A percentile compares a stretch with the other conserved stretches of the same genome.
phyloP scores from a whole-genome alignment of 92 coral and sea anemone genomes.

The Nematostella vectensis region DNA sequence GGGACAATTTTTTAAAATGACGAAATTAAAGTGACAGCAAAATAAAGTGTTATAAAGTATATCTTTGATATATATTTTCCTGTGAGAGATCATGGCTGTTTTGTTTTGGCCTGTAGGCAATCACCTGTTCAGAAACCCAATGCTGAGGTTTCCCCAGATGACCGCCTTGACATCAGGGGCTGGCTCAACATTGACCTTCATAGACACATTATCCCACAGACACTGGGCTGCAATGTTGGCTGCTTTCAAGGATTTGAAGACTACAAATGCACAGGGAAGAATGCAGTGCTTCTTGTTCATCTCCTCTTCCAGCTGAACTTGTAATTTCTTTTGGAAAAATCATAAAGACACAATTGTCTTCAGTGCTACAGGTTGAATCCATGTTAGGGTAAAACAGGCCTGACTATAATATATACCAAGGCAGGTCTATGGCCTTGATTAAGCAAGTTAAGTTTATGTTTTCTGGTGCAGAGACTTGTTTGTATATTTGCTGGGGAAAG shows the following conservation, averaged over 20 bases:
- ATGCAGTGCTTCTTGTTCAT: slow-evolving; percentile 37
- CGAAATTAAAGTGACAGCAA: too few species aligned
- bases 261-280: slow-evolving; percentile 62
- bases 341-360: background rate
- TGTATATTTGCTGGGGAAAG: too few species aligned
- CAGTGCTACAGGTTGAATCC: background rate
- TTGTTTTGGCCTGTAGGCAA: too few species aligned
- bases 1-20: too few species aligned
- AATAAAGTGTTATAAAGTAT: too few species aligned
- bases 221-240: slow-evolving; percentile 65
- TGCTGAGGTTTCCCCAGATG: slow-evolving; percentile 64
- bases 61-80: too few species aligned
- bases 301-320: slow-evolving; percentile 52
- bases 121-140: slow-evolving; percentile 52
- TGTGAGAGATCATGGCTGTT: too few species aligned
- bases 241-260: slow-evolving; percentile 64
- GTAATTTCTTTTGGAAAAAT: slow-evolving; percentile 36
- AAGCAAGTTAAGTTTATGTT: too few species aligned
- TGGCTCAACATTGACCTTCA: slow-evolving; percentile 31
- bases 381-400: background rate
- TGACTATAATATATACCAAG: background rate
- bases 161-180: slow-evolving; percentile 73
- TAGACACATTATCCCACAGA: slow-evolving; percentile 57
- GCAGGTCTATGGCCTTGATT: too few species aligned
- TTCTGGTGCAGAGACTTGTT: too few species aligned